These are phyloP conservation scores for Agrilus planipennis DNA, from an alignment of 1,140 invertebrate species.

Conservation along the genomic window DNA sequence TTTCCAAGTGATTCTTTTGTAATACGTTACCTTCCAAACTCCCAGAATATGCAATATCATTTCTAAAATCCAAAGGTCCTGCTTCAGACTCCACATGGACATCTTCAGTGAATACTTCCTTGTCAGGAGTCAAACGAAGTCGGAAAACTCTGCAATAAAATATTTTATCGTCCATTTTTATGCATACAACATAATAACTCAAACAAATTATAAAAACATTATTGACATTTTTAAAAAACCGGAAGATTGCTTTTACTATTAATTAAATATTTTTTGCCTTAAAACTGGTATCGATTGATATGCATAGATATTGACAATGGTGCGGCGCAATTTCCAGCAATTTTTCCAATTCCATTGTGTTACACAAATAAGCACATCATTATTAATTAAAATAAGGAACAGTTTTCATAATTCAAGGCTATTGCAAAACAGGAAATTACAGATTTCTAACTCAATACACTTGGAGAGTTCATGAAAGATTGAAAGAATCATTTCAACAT, in stretches of 20 bases:
- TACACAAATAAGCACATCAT: no score
- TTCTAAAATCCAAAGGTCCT: conserved; percentile 61
- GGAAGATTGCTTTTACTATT: neutral
- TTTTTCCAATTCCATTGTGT: neutral
- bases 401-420: no score
- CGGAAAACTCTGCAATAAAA: conserved; percentile 60
- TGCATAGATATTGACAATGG: neutral
- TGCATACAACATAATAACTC: neutral
- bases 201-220: neutral
- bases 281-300: no score
- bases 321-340: neutral
- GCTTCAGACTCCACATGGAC: conserved; percentile 64
- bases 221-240: neutral
- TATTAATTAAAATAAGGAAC: no score
- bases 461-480: no score
- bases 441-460: no score
- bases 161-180: neutral
- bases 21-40: conserved; percentile 66
- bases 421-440: no score
- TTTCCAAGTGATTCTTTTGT: no score
- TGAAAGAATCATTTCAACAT: no score
- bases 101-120: conserved; percentile 63
- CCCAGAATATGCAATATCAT: conserved; percentile 61
- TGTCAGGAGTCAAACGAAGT: conserved; percentile 58
- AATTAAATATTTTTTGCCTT: no score